These are phyloP conservation scores for Macropodus opercularis DNA, from an alignment of 2,797 vertebrate species.

Conservation along the genomic window DNA sequence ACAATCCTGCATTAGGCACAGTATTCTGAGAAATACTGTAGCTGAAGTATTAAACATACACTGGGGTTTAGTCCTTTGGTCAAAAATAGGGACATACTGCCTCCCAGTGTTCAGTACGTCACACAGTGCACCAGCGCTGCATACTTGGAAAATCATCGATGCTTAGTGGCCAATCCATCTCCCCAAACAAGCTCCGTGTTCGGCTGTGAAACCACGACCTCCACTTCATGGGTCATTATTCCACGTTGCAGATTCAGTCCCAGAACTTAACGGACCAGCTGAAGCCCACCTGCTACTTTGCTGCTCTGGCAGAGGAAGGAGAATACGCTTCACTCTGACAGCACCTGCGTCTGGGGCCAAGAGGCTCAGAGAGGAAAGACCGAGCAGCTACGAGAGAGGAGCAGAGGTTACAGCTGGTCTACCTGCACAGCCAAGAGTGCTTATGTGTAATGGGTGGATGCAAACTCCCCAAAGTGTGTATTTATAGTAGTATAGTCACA, in stretches of 20 bases:
- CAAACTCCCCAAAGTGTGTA: constrained; percentile 15
- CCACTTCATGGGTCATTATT: constrained; percentile 14
- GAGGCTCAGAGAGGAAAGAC: background rate
- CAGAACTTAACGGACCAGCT: constrained; percentile 41
- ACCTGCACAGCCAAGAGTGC: constrained; percentile 14
- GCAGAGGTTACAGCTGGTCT: constrained; percentile 51
- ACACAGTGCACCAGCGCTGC: no score
- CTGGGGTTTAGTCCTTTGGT: background rate
- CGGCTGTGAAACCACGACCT: constrained; percentile 2
- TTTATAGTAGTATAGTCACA: background rate
- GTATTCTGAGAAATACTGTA: constrained; percentile 14
- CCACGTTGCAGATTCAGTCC: constrained; percentile 22
- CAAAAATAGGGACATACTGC: constrained; percentile 44
- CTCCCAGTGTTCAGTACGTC: constrained; percentile 58
- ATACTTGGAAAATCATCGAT: no score
- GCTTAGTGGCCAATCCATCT: constrained; percentile 2
- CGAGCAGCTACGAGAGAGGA: background rate
- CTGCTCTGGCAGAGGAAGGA: constrained; percentile 20
- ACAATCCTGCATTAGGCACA: constrained; percentile 13
- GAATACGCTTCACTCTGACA: background rate
- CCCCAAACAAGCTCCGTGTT: background rate
- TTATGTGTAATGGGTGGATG: constrained; percentile 14
- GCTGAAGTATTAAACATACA: constrained; percentile 23
- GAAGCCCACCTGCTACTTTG: constrained; percentile 45
- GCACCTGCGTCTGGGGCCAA: background rate